A percentile compares a stretch with the other conserved stretches of the same genome.
Conservation (phyloP, 2,888 invertebrate species). For the Yponomeuta evonymella region DNA sequence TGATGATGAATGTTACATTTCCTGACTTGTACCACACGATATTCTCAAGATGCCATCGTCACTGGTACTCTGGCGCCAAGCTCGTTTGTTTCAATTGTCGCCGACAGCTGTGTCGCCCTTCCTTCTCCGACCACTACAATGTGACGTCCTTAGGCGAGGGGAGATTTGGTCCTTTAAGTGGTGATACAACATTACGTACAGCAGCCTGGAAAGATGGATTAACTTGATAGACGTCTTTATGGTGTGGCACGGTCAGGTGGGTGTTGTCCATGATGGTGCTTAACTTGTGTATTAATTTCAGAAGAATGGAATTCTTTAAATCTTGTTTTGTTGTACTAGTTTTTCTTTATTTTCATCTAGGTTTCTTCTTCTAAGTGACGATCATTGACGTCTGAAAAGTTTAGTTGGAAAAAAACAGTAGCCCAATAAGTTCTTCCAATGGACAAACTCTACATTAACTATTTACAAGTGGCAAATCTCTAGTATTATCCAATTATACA, state of each 20-base stretch:
- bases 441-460: not conserved
- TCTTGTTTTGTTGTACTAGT: not conserved
- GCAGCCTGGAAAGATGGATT: not conserved
- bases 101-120: conserved; percentile 45
- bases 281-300: no score
- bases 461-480: not conserved
- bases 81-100: conserved; percentile 61
- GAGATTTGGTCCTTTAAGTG: conserved; percentile 1
- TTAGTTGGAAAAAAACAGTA: not conserved
- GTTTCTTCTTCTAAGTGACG: not conserved
- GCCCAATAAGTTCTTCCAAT: not conserved
- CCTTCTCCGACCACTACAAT: conserved; percentile 25
- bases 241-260: not conserved
- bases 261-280: not conserved
- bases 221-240: not conserved
- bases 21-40: conserved; percentile 5
- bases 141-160: not conserved
- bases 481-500: not conserved
- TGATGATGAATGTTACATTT: not conserved
- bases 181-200: not conserved
- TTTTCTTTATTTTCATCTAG: not conserved
- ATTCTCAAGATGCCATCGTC: conserved; percentile 7
- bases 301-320: no score
- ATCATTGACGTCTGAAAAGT: not conserved
- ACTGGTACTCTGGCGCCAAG: conserved; percentile 47